phyloP scores from a whole-genome alignment of 64 coral and sea anemone genomes.

The Porites lutea region DNA sequence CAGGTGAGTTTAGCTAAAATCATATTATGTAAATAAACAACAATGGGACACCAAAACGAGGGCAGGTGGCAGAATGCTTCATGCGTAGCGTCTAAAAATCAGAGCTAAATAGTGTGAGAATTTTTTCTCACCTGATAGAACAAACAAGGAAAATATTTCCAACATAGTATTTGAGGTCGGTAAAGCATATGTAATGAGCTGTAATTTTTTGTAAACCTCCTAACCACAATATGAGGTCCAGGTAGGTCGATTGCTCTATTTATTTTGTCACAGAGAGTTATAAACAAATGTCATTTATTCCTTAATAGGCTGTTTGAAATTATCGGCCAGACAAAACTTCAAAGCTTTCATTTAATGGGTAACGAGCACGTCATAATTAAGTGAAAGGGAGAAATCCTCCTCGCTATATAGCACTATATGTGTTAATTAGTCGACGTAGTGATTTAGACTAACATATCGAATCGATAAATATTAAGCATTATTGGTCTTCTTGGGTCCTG shows the following conservation, averaged over 20 bases:
- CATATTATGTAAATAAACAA: neutral
- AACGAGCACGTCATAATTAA: too few relatives aligned
- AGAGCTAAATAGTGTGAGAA: neutral
- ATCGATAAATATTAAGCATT: too few relatives aligned
- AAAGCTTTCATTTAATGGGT: neutral
- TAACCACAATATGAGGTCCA: neutral
- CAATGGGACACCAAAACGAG: neutral
- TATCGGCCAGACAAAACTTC: neutral
- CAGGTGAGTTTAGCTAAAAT: neutral
- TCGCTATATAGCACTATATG: too few relatives aligned
- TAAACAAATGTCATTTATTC: neutral
- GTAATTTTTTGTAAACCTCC: neutral
- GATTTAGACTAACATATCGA: too few relatives aligned
- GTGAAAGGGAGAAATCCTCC: too few relatives aligned
- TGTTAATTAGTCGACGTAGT: too few relatives aligned
- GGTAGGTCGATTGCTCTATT: slow-evolving; percentile 12
- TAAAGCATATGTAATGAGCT: neutral
- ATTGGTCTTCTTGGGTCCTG: too few relatives aligned
- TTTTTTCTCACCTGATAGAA: neutral
- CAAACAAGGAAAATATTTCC: neutral
- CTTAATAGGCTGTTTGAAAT: neutral
- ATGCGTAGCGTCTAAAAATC: neutral
- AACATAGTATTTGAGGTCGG: neutral
- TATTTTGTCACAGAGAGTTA: neutral
- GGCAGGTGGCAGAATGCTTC: slow-evolving; percentile 16